A percentile compares a stretch with the other conserved stretches of the same genome.
These are phyloP conservation scores for Hapalemur alaotrensis DNA, from an alignment of 2,797 vertebrate species.

Conservation along the genomic window DNA sequence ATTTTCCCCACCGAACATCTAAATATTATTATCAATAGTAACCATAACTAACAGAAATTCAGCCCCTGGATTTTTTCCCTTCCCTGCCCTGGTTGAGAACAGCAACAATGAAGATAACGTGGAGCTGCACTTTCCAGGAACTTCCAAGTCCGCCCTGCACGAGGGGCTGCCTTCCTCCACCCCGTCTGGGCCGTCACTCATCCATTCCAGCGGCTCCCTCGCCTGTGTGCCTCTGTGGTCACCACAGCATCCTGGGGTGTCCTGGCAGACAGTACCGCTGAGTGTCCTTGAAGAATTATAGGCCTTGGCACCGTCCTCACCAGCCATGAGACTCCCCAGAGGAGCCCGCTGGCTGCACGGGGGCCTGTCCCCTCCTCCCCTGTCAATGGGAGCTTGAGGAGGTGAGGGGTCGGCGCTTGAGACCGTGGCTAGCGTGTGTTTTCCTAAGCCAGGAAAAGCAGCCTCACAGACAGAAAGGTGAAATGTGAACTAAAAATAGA, in stretches of 20 bases:
- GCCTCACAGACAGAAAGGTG: conserved; percentile 69
- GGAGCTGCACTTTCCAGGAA: background rate
- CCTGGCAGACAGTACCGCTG: background rate
- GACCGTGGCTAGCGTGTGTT: conserved; percentile 65
- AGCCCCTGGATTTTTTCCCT: background rate
- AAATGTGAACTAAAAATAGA: conserved; percentile 81
- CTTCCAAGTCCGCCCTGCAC: background rate
- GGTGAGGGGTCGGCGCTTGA: background rate
- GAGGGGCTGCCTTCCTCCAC: background rate
- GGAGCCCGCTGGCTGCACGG: fast-evolving
- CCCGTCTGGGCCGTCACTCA: background rate
- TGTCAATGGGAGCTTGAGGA: conserved; percentile 29
- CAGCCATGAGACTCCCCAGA: background rate
- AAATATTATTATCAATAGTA: background rate
- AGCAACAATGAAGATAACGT: background rate
- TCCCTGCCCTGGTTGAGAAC: background rate
- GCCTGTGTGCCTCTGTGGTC: background rate
- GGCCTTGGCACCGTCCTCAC: background rate
- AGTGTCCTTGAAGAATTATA: background rate
- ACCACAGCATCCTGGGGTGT: background rate
- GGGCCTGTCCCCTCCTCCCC: background rate
- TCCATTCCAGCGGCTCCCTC: background rate
- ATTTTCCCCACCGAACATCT: background rate
- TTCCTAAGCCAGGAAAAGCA: conserved; percentile 72
- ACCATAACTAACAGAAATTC: background rate